Base-by-base conservation (phyloP, 2,888 invertebrate genomes). In the Eugnorisma glareosa region DNA sequence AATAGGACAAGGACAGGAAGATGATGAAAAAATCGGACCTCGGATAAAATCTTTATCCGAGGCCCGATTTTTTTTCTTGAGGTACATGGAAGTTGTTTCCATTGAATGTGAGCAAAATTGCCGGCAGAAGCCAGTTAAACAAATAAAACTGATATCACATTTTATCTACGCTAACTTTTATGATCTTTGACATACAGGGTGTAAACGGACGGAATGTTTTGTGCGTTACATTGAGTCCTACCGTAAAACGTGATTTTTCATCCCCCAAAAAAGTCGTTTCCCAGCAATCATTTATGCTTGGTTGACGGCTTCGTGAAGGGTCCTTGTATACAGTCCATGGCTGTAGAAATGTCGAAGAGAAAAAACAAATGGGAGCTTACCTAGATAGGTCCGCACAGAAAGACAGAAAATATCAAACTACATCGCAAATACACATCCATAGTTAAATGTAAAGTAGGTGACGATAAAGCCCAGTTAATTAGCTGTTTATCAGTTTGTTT, bases 401-500 rank as follows among this genome's bases (percentile, higher is more conserved):
- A 28, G 67, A 64, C 59, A 66, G 70, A 64, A 43, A 43, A 68
- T 31, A 57, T 57, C 31, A 40, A 28, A 84, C 84, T 81, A 75
- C 51, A 40, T 54, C 18, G 21, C 7, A 11, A 28, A 21, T 57
- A 66, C 31, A 13, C 31, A 11, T 13, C 7, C 24, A 35, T 48
- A 61, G 45, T 57, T 68, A 72, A 64, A 81, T 64, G 73, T 77
- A 43, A 45, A 59, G 35, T 40, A 18, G 28, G 31, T 28, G 13
- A 69, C 31, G 84, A 75, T 84, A 84, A 67, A 57, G 71, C 13
- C 1, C 21, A 31, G 28, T 66, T 81, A 84, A 84, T 78, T 75
- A 64, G 6, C 6, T 1, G n/a, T 54, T 84, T 81, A 84, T 84
- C 84, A 73, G 45, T 66, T n/a, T 75, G 81, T 81, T 83, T 83